Evolutionary conservation across 2,888 invertebrate species (phyloP).

Genomic region (Cerastoderma edule): DNA sequence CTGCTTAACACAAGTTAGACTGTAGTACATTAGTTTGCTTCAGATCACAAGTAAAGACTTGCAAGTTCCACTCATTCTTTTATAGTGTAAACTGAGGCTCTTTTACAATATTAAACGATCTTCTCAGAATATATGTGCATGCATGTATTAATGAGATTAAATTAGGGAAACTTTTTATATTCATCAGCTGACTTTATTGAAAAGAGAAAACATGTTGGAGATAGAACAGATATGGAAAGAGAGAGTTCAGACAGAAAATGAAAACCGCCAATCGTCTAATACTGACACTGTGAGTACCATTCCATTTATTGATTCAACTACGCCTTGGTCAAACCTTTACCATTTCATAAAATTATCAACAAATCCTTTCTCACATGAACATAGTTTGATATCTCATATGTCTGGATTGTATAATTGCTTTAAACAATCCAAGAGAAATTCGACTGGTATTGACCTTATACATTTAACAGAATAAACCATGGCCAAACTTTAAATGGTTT

Average conservation of each 20-base stretch:
- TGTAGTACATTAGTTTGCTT: background rate
- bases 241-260: constrained; percentile 62
- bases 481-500: too few species aligned
- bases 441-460: background rate
- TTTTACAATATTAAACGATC: background rate
- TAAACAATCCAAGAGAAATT: background rate
- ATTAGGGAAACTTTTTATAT: constrained; percentile 5
- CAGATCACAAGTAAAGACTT: background rate
- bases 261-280: constrained; percentile 1
- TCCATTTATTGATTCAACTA: background rate
- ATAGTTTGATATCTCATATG: background rate
- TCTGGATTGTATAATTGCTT: background rate
- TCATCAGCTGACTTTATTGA: constrained; percentile 65
- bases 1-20: background rate
- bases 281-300: background rate
- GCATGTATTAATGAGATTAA: background rate
- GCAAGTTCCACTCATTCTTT: background rate
- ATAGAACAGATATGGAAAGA: constrained; percentile 78
- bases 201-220: constrained; percentile 61
- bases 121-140: background rate
- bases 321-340: background rate
- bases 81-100: background rate
- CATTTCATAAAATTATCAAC: background rate
- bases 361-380: background rate
- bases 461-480: too few species aligned